phyloP scores from a whole-genome alignment of 2,888 invertebrate genomes.

The Villa cingulata region DNA sequence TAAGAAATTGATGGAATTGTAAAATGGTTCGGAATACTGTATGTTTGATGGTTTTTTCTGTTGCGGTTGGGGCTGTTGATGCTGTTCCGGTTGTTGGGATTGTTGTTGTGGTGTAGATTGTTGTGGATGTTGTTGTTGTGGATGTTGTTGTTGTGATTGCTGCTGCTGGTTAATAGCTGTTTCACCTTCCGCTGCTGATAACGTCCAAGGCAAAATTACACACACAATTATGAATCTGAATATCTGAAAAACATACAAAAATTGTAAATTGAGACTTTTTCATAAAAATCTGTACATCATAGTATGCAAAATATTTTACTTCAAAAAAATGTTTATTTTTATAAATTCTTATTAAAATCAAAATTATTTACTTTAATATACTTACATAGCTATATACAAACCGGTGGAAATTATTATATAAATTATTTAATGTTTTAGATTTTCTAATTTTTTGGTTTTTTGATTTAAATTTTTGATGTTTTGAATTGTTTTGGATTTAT shows the following conservation, averaged over 20 bases:
- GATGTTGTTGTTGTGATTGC: neutral
- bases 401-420: too few relatives aligned
- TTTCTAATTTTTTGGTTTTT: too few relatives aligned
- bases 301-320: too few relatives aligned
- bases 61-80: neutral
- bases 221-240: neutral
- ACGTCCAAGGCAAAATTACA: neutral
- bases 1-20: neutral
- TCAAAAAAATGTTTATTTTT: too few relatives aligned
- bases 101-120: neutral
- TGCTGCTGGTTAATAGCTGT: neutral
- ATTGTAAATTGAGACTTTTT: too few relatives aligned
- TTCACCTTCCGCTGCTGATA: neutral
- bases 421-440: too few relatives aligned
- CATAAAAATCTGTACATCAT: neutral
- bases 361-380: too few relatives aligned
- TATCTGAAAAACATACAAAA: slow-evolving; percentile 1
- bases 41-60: neutral
- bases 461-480: too few relatives aligned
- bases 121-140: neutral
- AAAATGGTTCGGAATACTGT: neutral
- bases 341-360: too few relatives aligned
- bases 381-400: too few relatives aligned
- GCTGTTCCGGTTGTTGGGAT: neutral
- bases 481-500: too few relatives aligned